Evolutionary conservation across 2,113 vertebrate genomes (phyloP).

Genomic region (Chitala chitala): DNA sequence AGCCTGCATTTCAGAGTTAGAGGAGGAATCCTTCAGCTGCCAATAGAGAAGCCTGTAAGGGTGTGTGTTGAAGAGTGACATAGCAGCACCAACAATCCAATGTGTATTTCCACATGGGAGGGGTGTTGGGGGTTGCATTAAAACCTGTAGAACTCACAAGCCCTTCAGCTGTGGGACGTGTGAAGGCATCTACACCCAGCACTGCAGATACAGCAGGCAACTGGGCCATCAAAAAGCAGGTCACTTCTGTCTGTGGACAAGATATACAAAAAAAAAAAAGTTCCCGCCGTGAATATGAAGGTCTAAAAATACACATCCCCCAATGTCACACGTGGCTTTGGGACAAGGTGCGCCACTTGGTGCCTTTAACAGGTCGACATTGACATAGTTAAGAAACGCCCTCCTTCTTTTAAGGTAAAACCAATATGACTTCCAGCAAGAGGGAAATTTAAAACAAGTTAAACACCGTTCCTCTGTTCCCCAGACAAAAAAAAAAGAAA

Average conservation of each 20-base stretch:
- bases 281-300: constrained; percentile 59
- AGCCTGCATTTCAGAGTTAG: background rate
- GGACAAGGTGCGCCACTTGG: constrained; percentile 42
- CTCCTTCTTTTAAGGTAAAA: constrained; percentile 47
- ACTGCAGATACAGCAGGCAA: constrained; percentile 43
- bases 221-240: constrained; percentile 65
- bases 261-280: constrained; percentile 49
- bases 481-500: too few species aligned
- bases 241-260: constrained; percentile 53
- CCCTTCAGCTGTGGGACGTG: constrained; percentile 3
- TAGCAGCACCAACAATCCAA: background rate
- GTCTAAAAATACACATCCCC: constrained; percentile 65
- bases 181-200: constrained; percentile 26
- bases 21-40: too few species aligned
- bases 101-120: background rate
- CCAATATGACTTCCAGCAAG: background rate
- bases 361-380: constrained; percentile 52
- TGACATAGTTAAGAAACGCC: constrained; percentile 59
- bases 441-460: background rate
- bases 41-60: background rate
- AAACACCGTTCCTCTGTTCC: too few species aligned
- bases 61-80: background rate
- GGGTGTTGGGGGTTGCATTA: background rate
- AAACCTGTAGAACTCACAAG: background rate
- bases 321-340: constrained; percentile 60